Evolutionary conservation across 2,888 invertebrate species (phyloP), one percentile per base, ranked within the genome.

Genomic region (Dioctria linearis): DNA sequence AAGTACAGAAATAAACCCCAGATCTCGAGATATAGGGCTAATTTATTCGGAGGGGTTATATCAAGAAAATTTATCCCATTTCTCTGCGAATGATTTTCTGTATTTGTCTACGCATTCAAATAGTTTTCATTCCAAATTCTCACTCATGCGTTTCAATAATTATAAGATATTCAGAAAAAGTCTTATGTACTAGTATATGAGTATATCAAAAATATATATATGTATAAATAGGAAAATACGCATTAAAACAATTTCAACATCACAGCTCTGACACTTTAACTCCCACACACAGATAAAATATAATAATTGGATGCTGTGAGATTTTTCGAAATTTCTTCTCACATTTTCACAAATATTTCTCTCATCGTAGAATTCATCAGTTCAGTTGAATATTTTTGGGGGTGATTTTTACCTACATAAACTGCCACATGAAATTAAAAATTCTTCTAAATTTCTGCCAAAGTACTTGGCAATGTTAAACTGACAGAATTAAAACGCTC

Each of bases 391-490:
- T n/a, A 11, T 4, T 54, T 54, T 25, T 25, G 25, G 25, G 25
- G 4, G 54, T 11, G 11, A 54, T 54, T 54, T 54, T 54, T 54
- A 54, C 11, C 54, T 11, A 54, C 6, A 54, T n/a, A 54, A 4
- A 54, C 11, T n/a, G 25, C 25, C 25, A 25, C 11, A n/a, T 11
- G 54, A n/a, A 54, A 54, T 54, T 54, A 54, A 67, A 25, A 67
- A 67, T 67, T 73, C 51, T 57, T 13, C 11, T 73, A 54, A 57
- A 73, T 73, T 73, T 73, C 13, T 42, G n/a, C n/a, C 25, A 59
- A 61, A 75, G 46, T 61, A 43, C 75, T 61, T 61, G 43, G 51
- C 61, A 61, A 61, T 43, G 59, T 75, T 75, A 75, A 61, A 75
- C 25, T 75, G 46, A 25, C 75, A 61, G 75, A 75, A 61, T 59